These are phyloP conservation scores for Lycia hirtaria DNA, from an alignment of 2,888 invertebrate species.

Conservation along the genomic window DNA sequence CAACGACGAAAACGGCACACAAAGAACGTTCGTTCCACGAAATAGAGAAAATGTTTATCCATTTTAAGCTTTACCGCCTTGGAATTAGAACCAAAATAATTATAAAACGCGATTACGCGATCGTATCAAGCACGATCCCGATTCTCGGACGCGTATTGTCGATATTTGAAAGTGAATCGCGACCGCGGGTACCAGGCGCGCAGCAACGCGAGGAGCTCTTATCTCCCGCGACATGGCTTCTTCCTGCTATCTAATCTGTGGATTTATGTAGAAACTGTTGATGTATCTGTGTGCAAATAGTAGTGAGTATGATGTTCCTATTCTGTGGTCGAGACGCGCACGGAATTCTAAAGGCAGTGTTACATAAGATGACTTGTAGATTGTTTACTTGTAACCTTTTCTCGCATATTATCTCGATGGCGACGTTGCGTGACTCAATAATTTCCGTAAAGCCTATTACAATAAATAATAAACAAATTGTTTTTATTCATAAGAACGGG, in stretches of 20 bases:
- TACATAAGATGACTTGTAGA: conserved; percentile 25
- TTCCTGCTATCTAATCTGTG: conserved; percentile 10
- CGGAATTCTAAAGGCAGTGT: conserved; percentile 24
- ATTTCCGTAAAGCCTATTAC: conserved; percentile 7
- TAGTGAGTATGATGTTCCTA: too few relatives aligned
- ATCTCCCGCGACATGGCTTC: conserved; percentile 19
- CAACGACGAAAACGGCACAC: conserved; percentile 10
- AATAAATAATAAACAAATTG: conserved; percentile 14
- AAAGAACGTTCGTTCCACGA: conserved; percentile 11
- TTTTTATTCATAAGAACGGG: conserved; percentile 7
- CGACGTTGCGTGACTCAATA: conserved; percentile 11
- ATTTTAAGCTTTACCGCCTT: conserved; percentile 18
- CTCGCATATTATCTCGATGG: conserved; percentile 9
- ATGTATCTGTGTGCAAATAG: too few relatives aligned
- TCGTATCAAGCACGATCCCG: conserved; percentile 36
- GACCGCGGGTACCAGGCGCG: conserved; percentile 60
- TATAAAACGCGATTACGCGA: neutral
- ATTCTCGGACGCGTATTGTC: conserved; percentile 47
- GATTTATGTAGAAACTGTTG: neutral
- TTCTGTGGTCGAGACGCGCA: conserved; percentile 19
- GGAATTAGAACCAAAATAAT: conserved; percentile 14
- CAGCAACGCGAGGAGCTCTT: conserved; percentile 50
- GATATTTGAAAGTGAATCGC: conserved; percentile 69
- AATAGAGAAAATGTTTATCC: neutral
- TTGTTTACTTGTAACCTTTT: conserved; percentile 24